These are phyloP conservation scores for Cyprinodon diabolis DNA, from an alignment of 2,797 vertebrate genomes.

Conservation along the genomic window DNA sequence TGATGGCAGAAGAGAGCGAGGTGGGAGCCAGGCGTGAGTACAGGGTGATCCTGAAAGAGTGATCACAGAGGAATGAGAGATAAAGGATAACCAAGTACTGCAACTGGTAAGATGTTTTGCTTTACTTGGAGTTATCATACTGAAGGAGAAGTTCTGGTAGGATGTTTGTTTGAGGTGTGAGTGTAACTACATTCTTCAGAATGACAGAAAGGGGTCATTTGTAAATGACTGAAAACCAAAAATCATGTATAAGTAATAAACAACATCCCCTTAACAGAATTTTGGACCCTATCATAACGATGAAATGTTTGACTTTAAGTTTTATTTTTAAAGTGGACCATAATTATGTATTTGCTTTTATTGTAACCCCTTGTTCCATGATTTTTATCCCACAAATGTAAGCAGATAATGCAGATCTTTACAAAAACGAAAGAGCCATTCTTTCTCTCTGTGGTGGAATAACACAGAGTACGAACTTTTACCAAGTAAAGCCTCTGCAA, in stretches of 20 bases:
- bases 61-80: slow-evolving; percentile 46
- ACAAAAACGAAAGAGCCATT: neutral
- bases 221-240: neutral
- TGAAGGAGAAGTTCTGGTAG: neutral
- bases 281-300: neutral
- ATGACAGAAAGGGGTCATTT: neutral
- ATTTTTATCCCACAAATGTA: neutral
- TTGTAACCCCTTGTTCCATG: neutral
- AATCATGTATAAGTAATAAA: neutral
- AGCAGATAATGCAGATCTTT: neutral
- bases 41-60: slow-evolving; percentile 34
- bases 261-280: neutral
- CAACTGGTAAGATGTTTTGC: slow-evolving; percentile 67
- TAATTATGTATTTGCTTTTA: neutral
- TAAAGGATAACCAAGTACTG: slow-evolving; percentile 43
- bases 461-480: neutral
- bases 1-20: slow-evolving; percentile 50
- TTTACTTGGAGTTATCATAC: slow-evolving; percentile 29
- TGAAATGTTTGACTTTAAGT: neutral
- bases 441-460: neutral
- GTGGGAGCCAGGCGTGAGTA: slow-evolving; percentile 58
- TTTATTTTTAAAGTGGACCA: neutral
- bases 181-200: neutral
- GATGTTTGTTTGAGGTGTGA: neutral
- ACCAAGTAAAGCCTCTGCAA: too few relatives aligned